These are phyloP conservation scores for Takifugu flavidus DNA, from an alignment of 2,113 vertebrate species.

Conservation along the genomic window DNA sequence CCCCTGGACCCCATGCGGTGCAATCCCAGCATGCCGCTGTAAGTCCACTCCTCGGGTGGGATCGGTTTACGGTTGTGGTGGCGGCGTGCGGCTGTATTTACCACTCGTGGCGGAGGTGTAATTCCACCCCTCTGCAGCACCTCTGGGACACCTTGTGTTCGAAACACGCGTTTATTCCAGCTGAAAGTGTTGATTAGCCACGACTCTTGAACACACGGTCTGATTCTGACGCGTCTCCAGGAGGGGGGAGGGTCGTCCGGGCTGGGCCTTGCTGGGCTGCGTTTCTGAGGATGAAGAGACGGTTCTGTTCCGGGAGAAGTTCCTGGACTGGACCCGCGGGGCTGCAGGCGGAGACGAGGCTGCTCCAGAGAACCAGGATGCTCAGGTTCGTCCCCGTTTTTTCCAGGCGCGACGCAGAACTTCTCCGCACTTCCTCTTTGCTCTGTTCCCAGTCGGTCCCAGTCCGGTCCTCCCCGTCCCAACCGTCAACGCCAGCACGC, in stretches of 20 bases:
- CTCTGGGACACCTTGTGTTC: no score
- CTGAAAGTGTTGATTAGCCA: no score
- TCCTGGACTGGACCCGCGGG: slow-evolving; percentile 65
- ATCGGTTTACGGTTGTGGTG: background rate
- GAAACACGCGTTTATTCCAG: no score
- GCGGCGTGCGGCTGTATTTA: no score
- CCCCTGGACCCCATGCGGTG: slow-evolving; percentile 71
- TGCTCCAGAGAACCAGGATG: slow-evolving; percentile 12
- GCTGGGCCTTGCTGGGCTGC: slow-evolving; percentile 75
- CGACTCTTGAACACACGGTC: background rate
- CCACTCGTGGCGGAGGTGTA: background rate
- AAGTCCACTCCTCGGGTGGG: slow-evolving; percentile 16
- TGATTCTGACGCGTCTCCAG: slow-evolving; percentile 43
- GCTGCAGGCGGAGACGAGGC: slow-evolving; percentile 12
- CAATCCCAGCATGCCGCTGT: slow-evolving; percentile 51
- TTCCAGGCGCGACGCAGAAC: no score
- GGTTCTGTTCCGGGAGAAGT: slow-evolving; percentile 76
- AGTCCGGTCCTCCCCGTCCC: background rate
- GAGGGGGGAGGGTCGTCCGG: slow-evolving; percentile 72
- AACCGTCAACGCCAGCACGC: slow-evolving; percentile 21
- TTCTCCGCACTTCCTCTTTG: background rate
- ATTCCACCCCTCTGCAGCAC: background rate
- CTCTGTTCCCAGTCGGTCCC: background rate
- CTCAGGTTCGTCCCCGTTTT: slow-evolving; percentile 44
- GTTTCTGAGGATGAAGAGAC: slow-evolving; percentile 71